Evolutionary conservation across 2,113 vertebrate species (phyloP).

Genomic region (Psilopsiagon aymara): DNA sequence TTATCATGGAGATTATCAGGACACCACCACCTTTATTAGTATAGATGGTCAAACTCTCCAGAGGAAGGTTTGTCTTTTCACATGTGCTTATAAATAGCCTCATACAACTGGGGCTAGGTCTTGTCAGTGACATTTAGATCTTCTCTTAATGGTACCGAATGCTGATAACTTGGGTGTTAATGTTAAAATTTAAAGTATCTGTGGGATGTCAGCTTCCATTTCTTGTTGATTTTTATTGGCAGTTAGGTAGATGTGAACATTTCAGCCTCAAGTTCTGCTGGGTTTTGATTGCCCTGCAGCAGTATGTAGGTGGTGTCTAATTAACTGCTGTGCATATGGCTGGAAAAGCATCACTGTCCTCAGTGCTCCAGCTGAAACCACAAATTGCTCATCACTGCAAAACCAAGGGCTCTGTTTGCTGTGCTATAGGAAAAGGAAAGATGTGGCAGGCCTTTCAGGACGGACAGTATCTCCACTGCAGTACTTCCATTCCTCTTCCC

Average conservation of each 20-base stretch:
- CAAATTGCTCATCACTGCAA: neutral
- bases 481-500: neutral
- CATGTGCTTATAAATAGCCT: neutral
- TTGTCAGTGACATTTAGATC: neutral
- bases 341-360: neutral
- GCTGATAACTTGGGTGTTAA: neutral
- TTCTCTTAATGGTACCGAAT: neutral
- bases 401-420: neutral
- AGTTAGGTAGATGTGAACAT: neutral
- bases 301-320: neutral
- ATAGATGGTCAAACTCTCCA: neutral
- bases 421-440: neutral
- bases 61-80: neutral
- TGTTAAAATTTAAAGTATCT: neutral
- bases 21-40: neutral
- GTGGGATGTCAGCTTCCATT: neutral
- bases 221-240: constrained; percentile 20
- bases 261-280: neutral
- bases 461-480: neutral
- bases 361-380: neutral
- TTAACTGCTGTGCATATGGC: neutral
- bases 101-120: neutral
- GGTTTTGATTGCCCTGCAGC: constrained; percentile 8
- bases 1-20: neutral
- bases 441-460: neutral